Evolutionary conservation across 2,797 vertebrate genomes (phyloP).

Genomic region (Smutsia temminckii): DNA sequence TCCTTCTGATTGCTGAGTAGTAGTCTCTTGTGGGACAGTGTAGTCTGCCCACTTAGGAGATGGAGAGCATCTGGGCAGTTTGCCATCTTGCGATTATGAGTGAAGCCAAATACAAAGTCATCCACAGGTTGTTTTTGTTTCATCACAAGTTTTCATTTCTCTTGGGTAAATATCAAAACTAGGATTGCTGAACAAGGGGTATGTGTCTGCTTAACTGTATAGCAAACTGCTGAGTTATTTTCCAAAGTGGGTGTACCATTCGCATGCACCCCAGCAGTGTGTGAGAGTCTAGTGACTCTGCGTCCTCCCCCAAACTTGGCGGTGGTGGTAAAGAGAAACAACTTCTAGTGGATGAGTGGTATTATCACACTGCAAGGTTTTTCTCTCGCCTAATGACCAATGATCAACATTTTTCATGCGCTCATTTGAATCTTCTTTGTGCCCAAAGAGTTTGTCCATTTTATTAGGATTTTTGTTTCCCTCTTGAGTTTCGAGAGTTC

Average conservation of each 20-base stretch:
- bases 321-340: no score
- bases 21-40: rapidly evolving
- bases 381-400: not conserved
- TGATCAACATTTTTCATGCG: not conserved
- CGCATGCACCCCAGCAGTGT: no score
- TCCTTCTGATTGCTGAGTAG: no score
- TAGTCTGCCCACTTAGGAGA: rapidly evolving
- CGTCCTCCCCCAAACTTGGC: not conserved
- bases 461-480: not conserved
- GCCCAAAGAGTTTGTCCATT: not conserved
- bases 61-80: rapidly evolving
- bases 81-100: not conserved
- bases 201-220: no score
- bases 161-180: not conserved
- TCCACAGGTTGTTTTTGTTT: no score
- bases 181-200: no score
- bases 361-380: no score
- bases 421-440: not conserved
- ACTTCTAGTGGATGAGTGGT: not conserved
- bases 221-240: not conserved
- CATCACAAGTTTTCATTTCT: not conserved
- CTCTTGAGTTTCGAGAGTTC: not conserved
- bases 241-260: not conserved
- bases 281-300: not conserved
- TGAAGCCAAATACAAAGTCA: rapidly evolving